Evolutionary conservation across 1,140 invertebrate genomes (phyloP).

Genomic region (Carposina sasakii): DNA sequence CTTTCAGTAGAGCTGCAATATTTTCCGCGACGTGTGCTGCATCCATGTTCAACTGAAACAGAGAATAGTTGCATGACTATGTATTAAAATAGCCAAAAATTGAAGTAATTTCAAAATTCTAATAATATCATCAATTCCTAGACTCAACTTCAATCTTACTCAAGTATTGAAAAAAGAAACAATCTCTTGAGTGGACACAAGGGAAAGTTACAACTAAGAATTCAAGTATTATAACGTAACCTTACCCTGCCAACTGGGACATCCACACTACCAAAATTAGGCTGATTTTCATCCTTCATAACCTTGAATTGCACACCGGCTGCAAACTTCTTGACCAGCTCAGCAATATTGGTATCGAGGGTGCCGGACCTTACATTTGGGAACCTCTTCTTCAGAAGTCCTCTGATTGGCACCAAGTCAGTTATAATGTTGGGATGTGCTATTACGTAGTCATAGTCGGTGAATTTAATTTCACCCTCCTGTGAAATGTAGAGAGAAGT

Average conservation of each 20-base stretch:
- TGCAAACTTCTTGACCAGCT: constrained; percentile 76
- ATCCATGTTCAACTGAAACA: constrained; percentile 81
- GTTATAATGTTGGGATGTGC: constrained; percentile 85
- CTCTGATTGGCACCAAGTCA: constrained; percentile 81
- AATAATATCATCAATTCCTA: too few species aligned
- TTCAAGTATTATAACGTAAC: too few species aligned
- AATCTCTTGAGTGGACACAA: too few species aligned
- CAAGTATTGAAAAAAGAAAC: too few species aligned
- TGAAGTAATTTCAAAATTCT: too few species aligned
- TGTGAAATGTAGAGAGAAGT: constrained; percentile 44
- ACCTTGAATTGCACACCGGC: constrained; percentile 80
- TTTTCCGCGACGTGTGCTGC: constrained; percentile 80
- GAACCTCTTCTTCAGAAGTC: constrained; percentile 83
- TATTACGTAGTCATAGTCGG: constrained; percentile 83
- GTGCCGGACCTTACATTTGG: constrained; percentile 80
- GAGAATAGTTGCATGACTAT: constrained; percentile 10
- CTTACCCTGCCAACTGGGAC: constrained; percentile 79
- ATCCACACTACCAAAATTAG: constrained; percentile 79
- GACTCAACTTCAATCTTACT: too few species aligned
- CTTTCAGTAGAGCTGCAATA: constrained; percentile 75
- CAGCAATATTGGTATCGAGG: constrained; percentile 76
- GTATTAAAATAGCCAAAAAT: too few species aligned
- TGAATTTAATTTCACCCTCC: constrained; percentile 77
- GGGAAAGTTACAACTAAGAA: too few species aligned
- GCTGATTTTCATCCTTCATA: constrained; percentile 76